phyloP scores from a whole-genome alignment of 2,113 vertebrate species.

The Bungarus multicinctus region DNA sequence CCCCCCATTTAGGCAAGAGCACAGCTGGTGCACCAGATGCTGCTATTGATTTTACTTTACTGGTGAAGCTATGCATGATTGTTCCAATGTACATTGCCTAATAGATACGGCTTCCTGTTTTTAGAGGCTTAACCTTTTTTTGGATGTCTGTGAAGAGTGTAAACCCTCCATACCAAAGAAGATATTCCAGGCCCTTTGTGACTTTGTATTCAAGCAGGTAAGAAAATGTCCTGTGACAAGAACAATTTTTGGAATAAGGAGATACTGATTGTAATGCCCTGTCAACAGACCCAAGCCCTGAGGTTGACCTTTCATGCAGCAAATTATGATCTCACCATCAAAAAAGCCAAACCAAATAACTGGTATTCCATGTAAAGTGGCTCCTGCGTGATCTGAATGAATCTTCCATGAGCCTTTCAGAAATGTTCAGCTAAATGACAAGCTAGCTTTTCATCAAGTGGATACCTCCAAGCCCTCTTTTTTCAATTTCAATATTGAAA shows the following conservation, averaged over 20 bases:
- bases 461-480: not conserved
- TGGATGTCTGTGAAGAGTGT: conserved; percentile 19
- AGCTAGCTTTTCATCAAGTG: not conserved
- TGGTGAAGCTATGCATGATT: not conserved
- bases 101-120: not conserved
- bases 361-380: not conserved
- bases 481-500: not conserved
- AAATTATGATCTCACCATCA: not conserved
- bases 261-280: not conserved
- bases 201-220: conserved; percentile 22
- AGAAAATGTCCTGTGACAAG: not conserved
- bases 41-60: not conserved
- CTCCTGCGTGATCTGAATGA: not conserved
- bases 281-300: not conserved
- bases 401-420: not conserved
- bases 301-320: not conserved
- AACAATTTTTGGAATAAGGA: not conserved
- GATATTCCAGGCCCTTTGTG: conserved; percentile 13
- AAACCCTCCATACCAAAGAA: conserved; percentile 4
- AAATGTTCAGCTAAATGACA: not conserved
- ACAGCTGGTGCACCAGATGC: not conserved
- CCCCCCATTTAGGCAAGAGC: not conserved
- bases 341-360: not conserved
- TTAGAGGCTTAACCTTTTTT: conserved; percentile 3
- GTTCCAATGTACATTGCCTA: not conserved